phyloP scores from a whole-genome alignment of 2,113 vertebrate species.

The Terrapene triunguis region DNA sequence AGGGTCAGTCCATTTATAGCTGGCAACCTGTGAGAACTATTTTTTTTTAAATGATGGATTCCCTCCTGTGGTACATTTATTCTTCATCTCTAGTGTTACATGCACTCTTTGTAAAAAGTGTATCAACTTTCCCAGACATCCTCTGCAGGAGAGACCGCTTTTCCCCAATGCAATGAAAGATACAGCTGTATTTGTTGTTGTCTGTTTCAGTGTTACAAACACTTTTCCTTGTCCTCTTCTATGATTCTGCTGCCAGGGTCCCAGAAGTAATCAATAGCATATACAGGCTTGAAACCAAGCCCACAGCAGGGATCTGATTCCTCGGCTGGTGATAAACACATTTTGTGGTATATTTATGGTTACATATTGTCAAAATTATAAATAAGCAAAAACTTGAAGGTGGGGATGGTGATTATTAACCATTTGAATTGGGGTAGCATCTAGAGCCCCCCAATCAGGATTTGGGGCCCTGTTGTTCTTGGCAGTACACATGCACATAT shows the following conservation, averaged over 20 bases:
- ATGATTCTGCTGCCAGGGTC: neutral
- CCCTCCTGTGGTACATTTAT: neutral
- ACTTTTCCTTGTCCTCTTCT: neutral
- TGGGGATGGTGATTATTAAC: neutral
- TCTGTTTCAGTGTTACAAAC: rapidly evolving
- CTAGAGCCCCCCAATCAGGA: neutral
- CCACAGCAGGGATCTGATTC: neutral
- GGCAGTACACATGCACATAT: neutral
- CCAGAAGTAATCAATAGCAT: neutral
- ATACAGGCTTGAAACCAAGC: neutral
- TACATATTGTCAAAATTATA: rapidly evolving
- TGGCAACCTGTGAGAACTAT: neutral
- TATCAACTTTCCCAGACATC: neutral
- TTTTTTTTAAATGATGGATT: neutral
- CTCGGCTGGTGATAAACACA: neutral
- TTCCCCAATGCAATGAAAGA: neutral
- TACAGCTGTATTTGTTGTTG: neutral
- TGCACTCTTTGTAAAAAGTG: neutral
- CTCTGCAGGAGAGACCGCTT: neutral
- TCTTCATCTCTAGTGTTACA: neutral
- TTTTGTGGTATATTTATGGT: rapidly evolving
- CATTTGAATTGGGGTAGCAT: neutral
- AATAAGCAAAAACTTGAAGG: neutral
- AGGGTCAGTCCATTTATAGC: neutral
- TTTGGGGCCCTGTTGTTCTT: neutral